Conservation (phyloP, 92 coral and sea anemone genomes). For the Epizoanthus stellaris region DNA sequence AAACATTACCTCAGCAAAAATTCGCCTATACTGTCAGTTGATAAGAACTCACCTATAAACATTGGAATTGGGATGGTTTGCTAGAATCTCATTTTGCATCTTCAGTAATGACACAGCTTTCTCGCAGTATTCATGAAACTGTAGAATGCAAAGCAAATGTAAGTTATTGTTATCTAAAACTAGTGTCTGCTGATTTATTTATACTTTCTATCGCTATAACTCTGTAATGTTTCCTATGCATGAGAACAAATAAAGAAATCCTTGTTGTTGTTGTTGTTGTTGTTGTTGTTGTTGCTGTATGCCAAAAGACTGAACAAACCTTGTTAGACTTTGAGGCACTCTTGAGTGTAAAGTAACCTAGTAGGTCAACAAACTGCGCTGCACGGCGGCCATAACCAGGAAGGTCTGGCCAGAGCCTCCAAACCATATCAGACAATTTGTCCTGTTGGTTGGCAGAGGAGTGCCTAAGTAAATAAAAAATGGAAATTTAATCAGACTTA, state of each 20-base stretch:
- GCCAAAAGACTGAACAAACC: constrained; percentile 45
- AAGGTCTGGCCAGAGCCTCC: constrained; percentile 97
- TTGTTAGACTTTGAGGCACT: constrained; percentile 86
- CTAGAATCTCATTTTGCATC: constrained; percentile 89
- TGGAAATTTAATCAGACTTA: neutral
- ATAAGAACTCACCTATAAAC: constrained; percentile 80
- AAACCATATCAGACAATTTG: constrained; percentile 90
- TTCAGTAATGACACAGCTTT: constrained; percentile 92
- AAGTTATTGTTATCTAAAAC: neutral
- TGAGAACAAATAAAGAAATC: no score
- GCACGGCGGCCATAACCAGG: constrained; percentile 98
- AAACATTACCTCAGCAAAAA: neutral
- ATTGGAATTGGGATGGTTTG: constrained; percentile 96
- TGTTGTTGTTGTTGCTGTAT: no score
- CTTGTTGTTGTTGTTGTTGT: neutral
- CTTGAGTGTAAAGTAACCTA: constrained; percentile 95
- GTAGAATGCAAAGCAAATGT: neutral
- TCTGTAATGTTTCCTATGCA: no score
- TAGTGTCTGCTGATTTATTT: no score
- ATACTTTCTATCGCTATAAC: no score
- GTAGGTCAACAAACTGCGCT: constrained; percentile 96
- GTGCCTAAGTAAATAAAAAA: constrained; percentile 55
- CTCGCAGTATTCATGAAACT: constrained; percentile 87
- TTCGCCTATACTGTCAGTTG: neutral
- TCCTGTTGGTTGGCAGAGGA: constrained; percentile 84